These are phyloP conservation scores for Erebia ligea DNA, from an alignment of 2,888 invertebrate species.

Conservation along the genomic window DNA sequence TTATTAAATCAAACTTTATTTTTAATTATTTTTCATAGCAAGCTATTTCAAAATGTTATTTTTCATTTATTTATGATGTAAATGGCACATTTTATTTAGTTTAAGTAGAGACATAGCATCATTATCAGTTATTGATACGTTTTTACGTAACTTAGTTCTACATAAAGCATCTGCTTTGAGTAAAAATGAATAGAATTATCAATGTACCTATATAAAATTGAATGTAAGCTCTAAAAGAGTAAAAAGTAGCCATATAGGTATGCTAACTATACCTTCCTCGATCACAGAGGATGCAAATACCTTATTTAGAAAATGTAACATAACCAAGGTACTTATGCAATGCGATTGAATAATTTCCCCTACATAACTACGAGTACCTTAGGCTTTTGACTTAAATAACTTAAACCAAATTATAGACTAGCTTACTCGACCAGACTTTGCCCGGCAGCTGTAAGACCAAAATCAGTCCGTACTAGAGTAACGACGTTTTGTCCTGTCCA, in stretches of 20 bases:
- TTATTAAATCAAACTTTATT: not conserved
- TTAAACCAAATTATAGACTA: no score
- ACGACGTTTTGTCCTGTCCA: no score
- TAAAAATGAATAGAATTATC: no score
- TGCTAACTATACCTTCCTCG: not conserved
- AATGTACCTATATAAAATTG: no score
- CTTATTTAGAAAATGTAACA: slow-evolving; percentile 1
- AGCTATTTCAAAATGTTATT: not conserved
- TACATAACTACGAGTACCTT: not conserved
- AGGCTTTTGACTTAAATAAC: not conserved
- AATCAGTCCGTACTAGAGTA: no score
- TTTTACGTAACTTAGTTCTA: slow-evolving; percentile 1
- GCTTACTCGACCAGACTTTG: no score
- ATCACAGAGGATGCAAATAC: not conserved
- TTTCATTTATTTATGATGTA: not conserved
- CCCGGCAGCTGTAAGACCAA: no score
- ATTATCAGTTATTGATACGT: not conserved
- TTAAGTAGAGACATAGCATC: not conserved
- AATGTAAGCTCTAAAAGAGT: no score
- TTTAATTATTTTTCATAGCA: not conserved
- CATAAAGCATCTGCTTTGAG: no score
- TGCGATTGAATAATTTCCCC: slow-evolving; percentile 9
- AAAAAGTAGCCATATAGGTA: no score
- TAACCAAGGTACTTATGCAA: slow-evolving; percentile 6
- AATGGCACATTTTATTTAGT: not conserved